Evolutionary conservation across 2,113 vertebrate species (phyloP), one percentile per base, ranked within the genome.

Genomic region (Atractosteus spatula): DNA sequence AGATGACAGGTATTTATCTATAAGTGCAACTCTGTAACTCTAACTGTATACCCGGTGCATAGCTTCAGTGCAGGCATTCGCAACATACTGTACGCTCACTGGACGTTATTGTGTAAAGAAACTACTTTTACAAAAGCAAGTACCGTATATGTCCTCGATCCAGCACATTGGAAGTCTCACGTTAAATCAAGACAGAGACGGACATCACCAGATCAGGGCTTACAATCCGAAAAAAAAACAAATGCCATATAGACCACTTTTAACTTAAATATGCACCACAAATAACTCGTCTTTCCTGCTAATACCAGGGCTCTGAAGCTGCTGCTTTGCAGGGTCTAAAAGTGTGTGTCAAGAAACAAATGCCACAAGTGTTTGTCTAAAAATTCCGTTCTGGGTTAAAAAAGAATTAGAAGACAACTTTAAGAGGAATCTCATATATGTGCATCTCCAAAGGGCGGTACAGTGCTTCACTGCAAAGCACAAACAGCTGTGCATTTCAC

Each of bases 311-410:
- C 65, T 70, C 55, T 59, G 62, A 51, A 17, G 13, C 55, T 57
- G 69, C 69, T 6, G 57, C 55, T 45, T 44, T 8, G 65, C 56
- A 67, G 3, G 62, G 29, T n/a, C 16, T 45, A 42, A 55, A 68
- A 61, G 62, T 56, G 14, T 41, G 69, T 68, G 29, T 43, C 45
- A 51, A 12, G 16, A 69, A 68, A 62, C 54, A 62, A 74, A 16
- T 44, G 70, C 78, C 86, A 80, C 82, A 82, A 85, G 80, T 83
- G 85, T 81, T 71, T 66, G 74, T 82, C 82, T 77, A 77, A 82
- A 87, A 87, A 89, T 88, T 87, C 83, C 85, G 78, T 75, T 83
- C 80, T 72, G 70, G 75, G 83, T 87, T 89, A 87, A 90, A 90
- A 88, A 88, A 83, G 85, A 85, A 84, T 17, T 68, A 83, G 81